Evolutionary conservation across 1,140 invertebrate genomes (phyloP).

Genomic region (Muscidifurax raptorellus): DNA sequence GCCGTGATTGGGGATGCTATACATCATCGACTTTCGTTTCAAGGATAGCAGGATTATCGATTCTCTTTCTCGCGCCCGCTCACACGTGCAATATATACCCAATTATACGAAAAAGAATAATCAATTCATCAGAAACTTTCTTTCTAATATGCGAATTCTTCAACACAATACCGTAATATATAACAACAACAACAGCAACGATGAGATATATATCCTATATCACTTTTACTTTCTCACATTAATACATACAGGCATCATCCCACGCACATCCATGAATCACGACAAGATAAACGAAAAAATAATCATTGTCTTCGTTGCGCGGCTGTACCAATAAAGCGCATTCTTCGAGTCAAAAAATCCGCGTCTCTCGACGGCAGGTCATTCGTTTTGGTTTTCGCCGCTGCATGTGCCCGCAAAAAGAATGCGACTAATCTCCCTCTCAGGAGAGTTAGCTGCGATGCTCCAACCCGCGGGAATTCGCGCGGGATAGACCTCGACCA

Average conservation of each 20-base stretch:
- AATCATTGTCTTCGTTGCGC: neutral
- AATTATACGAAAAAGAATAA: neutral
- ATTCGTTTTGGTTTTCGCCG: neutral
- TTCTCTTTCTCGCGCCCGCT: neutral
- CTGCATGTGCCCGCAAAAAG: neutral
- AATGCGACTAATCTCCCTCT: neutral
- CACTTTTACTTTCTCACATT: slow-evolving; percentile 3
- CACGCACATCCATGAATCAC: neutral
- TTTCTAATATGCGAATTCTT: neutral
- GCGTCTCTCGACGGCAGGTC: neutral
- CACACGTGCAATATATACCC: neutral
- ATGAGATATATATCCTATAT: neutral
- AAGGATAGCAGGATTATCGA: neutral
- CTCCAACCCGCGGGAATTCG: neutral
- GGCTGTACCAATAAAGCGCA: neutral
- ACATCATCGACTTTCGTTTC: neutral
- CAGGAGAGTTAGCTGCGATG: neutral
- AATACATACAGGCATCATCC: neutral
- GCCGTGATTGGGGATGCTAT: neutral
- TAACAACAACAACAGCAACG: neutral
- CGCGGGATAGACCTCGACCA: neutral
- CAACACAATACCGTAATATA: neutral
- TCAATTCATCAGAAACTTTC: neutral
- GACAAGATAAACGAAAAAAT: neutral
- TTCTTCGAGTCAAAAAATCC: neutral